phyloP scores from a whole-genome alignment of 2,797 vertebrate species.

The Neopelma chrysocephalum region DNA sequence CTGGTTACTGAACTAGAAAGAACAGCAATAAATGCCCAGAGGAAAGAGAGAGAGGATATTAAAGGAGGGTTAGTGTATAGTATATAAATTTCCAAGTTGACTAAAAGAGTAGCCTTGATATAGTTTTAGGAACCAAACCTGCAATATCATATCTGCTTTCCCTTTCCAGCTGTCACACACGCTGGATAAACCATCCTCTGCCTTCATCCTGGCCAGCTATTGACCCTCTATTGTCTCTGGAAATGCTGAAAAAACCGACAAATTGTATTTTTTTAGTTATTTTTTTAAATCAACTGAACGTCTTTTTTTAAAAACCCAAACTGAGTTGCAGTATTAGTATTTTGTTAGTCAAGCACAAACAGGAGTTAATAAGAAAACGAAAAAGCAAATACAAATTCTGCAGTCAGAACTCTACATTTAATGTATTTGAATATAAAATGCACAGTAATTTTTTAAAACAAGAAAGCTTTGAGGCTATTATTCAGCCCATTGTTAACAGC shows the following conservation, averaged over 20 bases:
- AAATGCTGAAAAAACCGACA: not conserved
- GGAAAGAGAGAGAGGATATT: slow-evolving; percentile 94
- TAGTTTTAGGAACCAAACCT: slow-evolving; percentile 76
- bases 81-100: slow-evolving; percentile 91
- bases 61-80: slow-evolving; percentile 85
- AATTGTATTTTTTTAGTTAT: not conserved
- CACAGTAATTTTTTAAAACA: not conserved
- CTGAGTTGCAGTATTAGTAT: not conserved
- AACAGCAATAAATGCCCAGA: slow-evolving; percentile 95
- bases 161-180: not conserved
- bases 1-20: slow-evolving; percentile 98
- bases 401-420: not conserved
- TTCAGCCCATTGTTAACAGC: not conserved
- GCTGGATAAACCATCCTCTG: not conserved
- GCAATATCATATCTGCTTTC: not conserved
- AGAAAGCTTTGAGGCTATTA: not conserved
- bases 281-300: not conserved
- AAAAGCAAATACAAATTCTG: slow-evolving; percentile 13
- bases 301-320: not conserved
- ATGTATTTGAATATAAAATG: not conserved
- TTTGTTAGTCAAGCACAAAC: not conserved
- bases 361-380: not conserved
- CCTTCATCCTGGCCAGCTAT: not conserved
- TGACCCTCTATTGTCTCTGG: not conserved
- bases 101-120: slow-evolving; percentile 84